Evolutionary conservation across 1,140 invertebrate genomes (phyloP).

Genomic region (Cyphomyrmex costatus): DNA sequence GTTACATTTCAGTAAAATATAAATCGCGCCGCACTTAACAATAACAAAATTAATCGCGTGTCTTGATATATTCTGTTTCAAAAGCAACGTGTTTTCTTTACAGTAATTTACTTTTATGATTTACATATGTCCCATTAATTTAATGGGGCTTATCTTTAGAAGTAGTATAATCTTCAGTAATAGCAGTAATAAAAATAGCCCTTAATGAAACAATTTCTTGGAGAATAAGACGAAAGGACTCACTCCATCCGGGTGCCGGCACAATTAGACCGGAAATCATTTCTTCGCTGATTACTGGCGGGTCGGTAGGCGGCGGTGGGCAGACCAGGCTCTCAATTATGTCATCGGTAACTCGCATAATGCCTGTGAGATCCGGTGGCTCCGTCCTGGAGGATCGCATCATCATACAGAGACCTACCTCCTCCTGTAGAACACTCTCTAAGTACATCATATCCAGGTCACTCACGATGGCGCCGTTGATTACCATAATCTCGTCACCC

Average conservation of each 20-base stretch:
- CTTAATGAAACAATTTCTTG: not conserved
- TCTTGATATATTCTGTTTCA: not conserved
- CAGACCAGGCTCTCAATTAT: constrained; percentile 98
- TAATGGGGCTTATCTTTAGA: not conserved
- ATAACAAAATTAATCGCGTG: not conserved
- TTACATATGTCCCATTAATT: not conserved
- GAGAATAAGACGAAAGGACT: constrained; percentile 82
- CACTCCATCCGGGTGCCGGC: constrained; percentile 96
- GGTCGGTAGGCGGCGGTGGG: constrained; percentile 97
- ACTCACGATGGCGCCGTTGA: constrained; percentile 98
- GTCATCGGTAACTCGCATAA: constrained; percentile 95
- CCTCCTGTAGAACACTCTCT: constrained; percentile 97
- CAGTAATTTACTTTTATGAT: not conserved
- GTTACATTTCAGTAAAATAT: not conserved
- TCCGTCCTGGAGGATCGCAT: constrained; percentile 98
- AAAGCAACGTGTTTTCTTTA: not conserved
- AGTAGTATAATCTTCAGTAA: not conserved
- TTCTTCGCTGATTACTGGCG: constrained; percentile 97
- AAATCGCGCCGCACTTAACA: not conserved
- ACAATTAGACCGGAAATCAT: constrained; percentile 98
- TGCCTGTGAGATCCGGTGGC: constrained; percentile 94
- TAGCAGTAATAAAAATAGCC: not conserved
- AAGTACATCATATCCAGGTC: constrained; percentile 99
- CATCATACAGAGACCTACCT: constrained; percentile 98
- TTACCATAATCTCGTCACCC: constrained; percentile 99